These are phyloP conservation scores for Neoseiulus cucumeris DNA, from an alignment of 1,140 invertebrate genomes.

Conservation along the genomic window DNA sequence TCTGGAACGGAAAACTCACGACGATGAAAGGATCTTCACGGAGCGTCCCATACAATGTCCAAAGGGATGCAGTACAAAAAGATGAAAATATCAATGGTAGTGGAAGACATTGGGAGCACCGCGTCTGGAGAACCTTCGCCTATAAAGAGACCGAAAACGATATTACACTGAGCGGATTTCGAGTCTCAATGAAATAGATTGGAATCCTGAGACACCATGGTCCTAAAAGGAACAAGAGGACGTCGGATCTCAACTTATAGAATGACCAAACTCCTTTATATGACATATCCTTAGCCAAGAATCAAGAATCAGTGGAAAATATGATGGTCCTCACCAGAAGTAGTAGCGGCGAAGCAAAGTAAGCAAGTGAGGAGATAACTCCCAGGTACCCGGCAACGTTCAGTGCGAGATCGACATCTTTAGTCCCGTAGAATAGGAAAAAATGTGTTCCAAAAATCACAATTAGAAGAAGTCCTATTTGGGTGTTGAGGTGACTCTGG, in stretches of 20 bases:
- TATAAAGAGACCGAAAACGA: neutral
- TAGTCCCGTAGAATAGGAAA: neutral
- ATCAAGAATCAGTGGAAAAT: no score
- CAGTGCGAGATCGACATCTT: neutral
- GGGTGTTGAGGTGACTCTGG: neutral
- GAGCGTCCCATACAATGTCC: neutral
- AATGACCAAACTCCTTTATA: no score
- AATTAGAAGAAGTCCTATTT: neutral
- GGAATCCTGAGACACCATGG: no score
- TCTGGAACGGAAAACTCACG: no score
- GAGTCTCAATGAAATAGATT: no score
- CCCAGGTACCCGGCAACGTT: neutral
- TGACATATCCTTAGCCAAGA: no score
- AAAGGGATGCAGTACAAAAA: neutral
- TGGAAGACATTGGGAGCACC: neutral
- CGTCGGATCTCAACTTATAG: no score
- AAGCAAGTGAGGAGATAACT: neutral
- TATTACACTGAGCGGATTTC: neutral
- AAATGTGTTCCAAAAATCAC: neutral
- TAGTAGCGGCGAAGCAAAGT: neutral
- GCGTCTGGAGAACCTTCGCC: slow-evolving; percentile 2
- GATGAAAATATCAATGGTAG: neutral
- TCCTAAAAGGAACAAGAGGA: no score
- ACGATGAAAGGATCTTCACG: neutral
- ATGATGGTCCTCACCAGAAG: neutral